Conservation (phyloP, 2,888 invertebrate genomes). For the Phengaris arion region DNA sequence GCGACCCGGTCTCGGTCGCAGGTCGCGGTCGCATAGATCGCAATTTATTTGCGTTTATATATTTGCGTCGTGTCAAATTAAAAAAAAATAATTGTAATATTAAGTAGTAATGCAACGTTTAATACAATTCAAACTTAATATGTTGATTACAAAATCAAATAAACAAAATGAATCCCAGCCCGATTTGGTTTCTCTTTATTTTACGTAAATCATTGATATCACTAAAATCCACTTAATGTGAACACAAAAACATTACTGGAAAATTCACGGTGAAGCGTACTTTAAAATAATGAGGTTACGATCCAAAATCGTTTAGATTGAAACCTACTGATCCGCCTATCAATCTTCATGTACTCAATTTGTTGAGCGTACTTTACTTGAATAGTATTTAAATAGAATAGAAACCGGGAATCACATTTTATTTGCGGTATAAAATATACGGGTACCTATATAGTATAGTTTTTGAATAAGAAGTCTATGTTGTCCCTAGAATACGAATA, state of each 20-base stretch:
- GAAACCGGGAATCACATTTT: neutral
- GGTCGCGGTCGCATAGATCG: too few relatives aligned
- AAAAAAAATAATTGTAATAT: too few relatives aligned
- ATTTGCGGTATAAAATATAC: too few relatives aligned
- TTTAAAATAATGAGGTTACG: neutral
- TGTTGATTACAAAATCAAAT: neutral
- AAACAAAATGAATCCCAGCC: neutral
- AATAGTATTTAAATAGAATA: neutral
- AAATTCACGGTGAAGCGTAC: neutral
- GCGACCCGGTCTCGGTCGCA: too few relatives aligned
- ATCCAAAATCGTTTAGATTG: neutral
- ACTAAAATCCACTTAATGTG: neutral
- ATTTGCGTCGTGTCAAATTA: too few relatives aligned
- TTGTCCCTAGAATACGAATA: too few relatives aligned
- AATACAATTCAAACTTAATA: too few relatives aligned
- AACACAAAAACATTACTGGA: neutral
- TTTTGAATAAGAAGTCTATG: too few relatives aligned
- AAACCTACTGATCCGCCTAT: slow-evolving; percentile 14
- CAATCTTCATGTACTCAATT: slow-evolving; percentile 27
- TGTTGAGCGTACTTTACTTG: slow-evolving; percentile 23
- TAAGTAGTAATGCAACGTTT: too few relatives aligned
- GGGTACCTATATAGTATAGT: too few relatives aligned
- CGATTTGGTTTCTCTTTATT: neutral
- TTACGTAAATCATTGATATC: neutral
- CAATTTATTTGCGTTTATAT: too few relatives aligned